Evolutionary conservation across 2,113 vertebrate genomes (phyloP).

Genomic region (Etheostoma spectabile): DNA sequence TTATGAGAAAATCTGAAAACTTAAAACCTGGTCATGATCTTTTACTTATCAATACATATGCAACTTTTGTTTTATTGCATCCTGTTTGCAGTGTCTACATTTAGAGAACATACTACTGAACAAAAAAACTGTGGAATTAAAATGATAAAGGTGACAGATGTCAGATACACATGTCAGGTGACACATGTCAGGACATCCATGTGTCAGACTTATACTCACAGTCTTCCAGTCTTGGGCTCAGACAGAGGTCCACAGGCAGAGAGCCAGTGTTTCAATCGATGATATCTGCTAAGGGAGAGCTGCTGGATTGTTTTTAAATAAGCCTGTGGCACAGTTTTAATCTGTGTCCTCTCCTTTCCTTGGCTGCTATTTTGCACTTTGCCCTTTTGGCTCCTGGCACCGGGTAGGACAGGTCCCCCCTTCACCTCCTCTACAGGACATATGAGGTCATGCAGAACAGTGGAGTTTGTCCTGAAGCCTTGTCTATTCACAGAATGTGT

Average conservation of each 20-base stretch:
- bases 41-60: background rate
- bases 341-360: constrained; percentile 23
- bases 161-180: background rate
- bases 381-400: constrained; percentile 52
- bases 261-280: constrained; percentile 12
- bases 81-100: background rate
- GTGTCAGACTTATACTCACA: constrained; percentile 60
- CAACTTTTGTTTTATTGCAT: background rate
- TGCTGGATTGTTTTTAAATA: constrained; percentile 15
- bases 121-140: background rate
- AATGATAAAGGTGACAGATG: background rate
- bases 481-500: background rate
- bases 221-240: constrained; percentile 7
- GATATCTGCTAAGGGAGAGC: constrained; percentile 10
- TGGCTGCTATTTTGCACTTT: constrained; percentile 66
- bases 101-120: background rate
- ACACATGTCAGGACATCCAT: background rate
- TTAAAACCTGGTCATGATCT: background rate
- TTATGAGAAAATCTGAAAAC: background rate
- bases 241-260: constrained; percentile 24
- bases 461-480: constrained; percentile 17
- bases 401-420: background rate
- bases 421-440: background rate
- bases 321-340: constrained; percentile 26
- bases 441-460: background rate